A percentile compares a stretch with the other conserved stretches of the same genome.
phyloP scores from a whole-genome alignment of 2,888 invertebrate species.

The Agrilus biguttatus region DNA sequence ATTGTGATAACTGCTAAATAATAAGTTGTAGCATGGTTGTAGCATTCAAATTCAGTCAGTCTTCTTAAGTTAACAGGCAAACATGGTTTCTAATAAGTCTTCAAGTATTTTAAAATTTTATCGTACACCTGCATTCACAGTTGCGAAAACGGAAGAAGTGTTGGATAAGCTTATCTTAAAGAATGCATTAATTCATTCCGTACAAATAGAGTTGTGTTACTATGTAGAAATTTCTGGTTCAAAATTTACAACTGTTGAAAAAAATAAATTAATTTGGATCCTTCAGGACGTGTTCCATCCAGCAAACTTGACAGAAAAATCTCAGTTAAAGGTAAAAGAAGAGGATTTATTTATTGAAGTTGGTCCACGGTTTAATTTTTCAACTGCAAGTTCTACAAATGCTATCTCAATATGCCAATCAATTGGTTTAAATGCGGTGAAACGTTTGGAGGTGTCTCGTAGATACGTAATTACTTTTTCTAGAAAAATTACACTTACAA shows the following conservation, averaged over 20 bases:
- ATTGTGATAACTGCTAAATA: too few relatives aligned
- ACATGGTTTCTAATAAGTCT: too few relatives aligned
- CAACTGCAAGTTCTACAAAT: conserved; percentile 91
- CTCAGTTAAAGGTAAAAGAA: conserved; percentile 31
- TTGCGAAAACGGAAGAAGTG: conserved; percentile 43
- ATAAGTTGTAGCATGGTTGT: too few relatives aligned
- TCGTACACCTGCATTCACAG: conserved; percentile 44
- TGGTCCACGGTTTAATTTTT: conserved; percentile 88
- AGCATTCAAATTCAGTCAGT: too few relatives aligned
- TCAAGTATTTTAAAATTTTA: conserved; percentile 40
- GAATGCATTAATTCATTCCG: conserved; percentile 32
- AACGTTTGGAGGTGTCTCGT: conserved; percentile 68
- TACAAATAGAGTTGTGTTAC: conserved; percentile 67
- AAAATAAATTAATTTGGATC: conserved; percentile 60
- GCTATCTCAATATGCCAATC: conserved; percentile 88
- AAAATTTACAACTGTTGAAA: conserved; percentile 42
- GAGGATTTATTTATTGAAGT: conserved; percentile 60
- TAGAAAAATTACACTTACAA: conserved; percentile 26
- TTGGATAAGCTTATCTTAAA: conserved; percentile 37
- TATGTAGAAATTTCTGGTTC: conserved; percentile 51
- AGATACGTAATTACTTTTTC: conserved; percentile 53
- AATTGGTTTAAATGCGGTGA: conserved; percentile 59
- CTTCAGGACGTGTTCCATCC: conserved; percentile 55
- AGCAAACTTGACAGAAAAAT: conserved; percentile 39
- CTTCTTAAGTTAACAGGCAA: too few relatives aligned